Conservation (phyloP, 2,113 vertebrate genomes). For the Nannospalax galili region DNA sequence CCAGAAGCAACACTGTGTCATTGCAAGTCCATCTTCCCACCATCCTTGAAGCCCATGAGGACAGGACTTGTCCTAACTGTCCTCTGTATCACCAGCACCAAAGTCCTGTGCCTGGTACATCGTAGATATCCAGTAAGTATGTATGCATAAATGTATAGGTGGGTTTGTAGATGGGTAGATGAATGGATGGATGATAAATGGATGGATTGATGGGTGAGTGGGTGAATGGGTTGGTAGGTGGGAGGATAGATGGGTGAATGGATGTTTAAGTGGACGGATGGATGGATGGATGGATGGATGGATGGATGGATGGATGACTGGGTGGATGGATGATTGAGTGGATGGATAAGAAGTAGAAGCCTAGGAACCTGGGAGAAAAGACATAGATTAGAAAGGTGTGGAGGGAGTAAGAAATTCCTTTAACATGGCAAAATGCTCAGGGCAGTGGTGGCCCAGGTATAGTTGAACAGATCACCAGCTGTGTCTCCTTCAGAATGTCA, state of each 20-base stretch:
- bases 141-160: not conserved
- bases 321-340: not conserved
- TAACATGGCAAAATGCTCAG: not conserved
- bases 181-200: not conserved
- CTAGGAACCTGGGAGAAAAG: not conserved
- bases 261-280: too few species aligned
- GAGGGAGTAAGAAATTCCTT: not conserved
- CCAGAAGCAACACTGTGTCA: not conserved
- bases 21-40: not conserved
- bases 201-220: not conserved
- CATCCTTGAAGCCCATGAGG: not conserved
- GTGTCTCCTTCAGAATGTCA: not conserved
- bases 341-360: not conserved
- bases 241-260: not conserved
- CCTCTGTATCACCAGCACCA: not conserved
- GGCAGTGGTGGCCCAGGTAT: not conserved
- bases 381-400: not conserved
- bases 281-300: not conserved
- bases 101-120: not conserved
- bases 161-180: not conserved
- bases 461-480: not conserved
- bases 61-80: not conserved
- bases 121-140: not conserved
- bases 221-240: not conserved
- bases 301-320: not conserved